These are phyloP conservation scores for Spodoptera exigua DNA, from an alignment of 2,888 invertebrate genomes.

Conservation along the genomic window DNA sequence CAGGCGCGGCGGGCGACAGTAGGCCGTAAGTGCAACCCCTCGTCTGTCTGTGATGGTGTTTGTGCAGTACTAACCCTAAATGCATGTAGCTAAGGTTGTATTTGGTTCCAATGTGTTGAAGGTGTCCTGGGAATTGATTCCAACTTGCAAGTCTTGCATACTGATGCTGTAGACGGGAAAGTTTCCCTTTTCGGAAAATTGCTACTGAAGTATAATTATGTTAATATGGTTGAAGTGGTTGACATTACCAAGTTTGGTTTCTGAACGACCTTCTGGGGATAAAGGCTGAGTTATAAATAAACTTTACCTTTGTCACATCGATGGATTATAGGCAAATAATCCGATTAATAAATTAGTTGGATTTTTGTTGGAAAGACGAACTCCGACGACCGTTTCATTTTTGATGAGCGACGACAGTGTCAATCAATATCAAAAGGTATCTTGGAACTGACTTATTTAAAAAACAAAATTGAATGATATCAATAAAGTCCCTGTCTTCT, in stretches of 20 bases:
- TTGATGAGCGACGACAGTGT: slow-evolving; percentile 2
- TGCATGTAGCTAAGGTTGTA: slow-evolving; percentile 50
- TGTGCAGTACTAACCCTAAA: slow-evolving; percentile 64
- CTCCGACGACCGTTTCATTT: slow-evolving; percentile 2
- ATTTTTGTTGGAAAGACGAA: neutral
- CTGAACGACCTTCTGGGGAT: slow-evolving; percentile 65
- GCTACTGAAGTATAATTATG: slow-evolving; percentile 58
- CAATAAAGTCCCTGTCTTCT: no score
- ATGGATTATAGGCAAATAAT: slow-evolving; percentile 49
- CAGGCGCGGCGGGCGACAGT: slow-evolving; percentile 74
- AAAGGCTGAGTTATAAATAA: slow-evolving; percentile 60
- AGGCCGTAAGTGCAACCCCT: slow-evolving; percentile 80
- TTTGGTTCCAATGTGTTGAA: slow-evolving; percentile 50
- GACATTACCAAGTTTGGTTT: slow-evolving; percentile 67
- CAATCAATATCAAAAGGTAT: neutral
- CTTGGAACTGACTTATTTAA: neutral
- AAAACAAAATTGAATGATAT: no score
- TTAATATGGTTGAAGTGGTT: slow-evolving; percentile 63
- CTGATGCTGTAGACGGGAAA: slow-evolving; percentile 67
- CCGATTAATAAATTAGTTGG: slow-evolving; percentile 34
- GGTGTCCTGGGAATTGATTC: slow-evolving; percentile 63
- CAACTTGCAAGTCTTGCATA: slow-evolving; percentile 65
- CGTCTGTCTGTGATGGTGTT: slow-evolving; percentile 62
- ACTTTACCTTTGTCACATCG: slow-evolving; percentile 54
- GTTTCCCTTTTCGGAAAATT: slow-evolving; percentile 67